Conservation (phyloP, 1,140 invertebrate genomes). For the Lysiphlebus fabarum region DNA sequence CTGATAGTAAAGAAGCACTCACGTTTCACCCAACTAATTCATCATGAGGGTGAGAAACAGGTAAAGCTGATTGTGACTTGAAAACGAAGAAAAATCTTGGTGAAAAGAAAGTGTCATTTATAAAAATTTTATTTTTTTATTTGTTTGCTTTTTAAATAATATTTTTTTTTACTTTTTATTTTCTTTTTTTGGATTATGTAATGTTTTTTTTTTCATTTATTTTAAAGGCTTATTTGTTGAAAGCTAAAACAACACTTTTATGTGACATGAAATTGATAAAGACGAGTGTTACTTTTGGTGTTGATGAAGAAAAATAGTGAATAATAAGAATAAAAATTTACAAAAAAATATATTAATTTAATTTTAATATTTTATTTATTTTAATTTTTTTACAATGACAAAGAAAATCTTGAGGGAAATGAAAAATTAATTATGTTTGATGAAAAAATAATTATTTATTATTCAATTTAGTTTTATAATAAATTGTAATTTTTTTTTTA, state of each 20-base stretch:
- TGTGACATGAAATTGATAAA: constrained; percentile 12
- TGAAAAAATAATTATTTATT: too few relatives aligned
- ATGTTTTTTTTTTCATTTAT: constrained; percentile 4
- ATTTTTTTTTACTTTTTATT: constrained; percentile 11
- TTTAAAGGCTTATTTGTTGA: neutral
- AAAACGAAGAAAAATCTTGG: neutral
- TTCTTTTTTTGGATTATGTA: neutral
- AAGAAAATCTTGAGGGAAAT: too few relatives aligned
- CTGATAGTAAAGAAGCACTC: constrained; percentile 1
- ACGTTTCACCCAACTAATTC: constrained; percentile 8
- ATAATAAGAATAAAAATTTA: too few relatives aligned
- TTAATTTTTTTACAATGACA: too few relatives aligned
- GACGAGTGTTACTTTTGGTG: constrained; percentile 10
- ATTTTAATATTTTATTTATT: too few relatives aligned
- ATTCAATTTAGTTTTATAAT: too few relatives aligned
- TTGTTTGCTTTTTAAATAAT: constrained; percentile 8
- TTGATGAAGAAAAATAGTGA: neutral
- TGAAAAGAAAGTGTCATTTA: constrained; percentile 3
- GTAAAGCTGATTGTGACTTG: constrained; percentile 14
- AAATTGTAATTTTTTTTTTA: too few relatives aligned
- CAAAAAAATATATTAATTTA: too few relatives aligned
- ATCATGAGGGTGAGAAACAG: constrained; percentile 8
- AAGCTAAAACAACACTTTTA: constrained; percentile 8
- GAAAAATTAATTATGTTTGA: too few relatives aligned
- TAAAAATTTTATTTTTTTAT: neutral